A percentile compares a stretch with the other conserved stretches of the same genome.
phyloP scores from a whole-genome alignment of 1,140 invertebrate species.

The Microplitis demolitor region DNA sequence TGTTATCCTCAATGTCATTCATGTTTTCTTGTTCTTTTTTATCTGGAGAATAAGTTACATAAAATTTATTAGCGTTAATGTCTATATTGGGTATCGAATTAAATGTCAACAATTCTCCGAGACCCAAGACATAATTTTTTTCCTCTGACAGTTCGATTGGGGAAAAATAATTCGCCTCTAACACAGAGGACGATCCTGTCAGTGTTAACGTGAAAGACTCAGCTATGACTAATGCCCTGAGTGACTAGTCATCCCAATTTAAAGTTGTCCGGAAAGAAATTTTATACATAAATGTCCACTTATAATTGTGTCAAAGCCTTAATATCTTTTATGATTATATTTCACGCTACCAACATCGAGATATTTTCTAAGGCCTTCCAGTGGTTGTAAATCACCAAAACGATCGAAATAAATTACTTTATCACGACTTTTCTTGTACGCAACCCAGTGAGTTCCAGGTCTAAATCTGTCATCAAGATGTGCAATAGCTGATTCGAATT shows the following conservation, averaged over 20 bases:
- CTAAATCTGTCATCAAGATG: too few relatives aligned
- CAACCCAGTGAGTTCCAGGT: too few relatives aligned
- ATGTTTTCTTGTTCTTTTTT: not conserved
- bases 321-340: too few relatives aligned
- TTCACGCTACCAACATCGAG: too few relatives aligned
- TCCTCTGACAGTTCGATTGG: conserved; percentile 21
- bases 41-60: conserved; percentile 3
- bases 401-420: too few relatives aligned
- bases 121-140: conserved; percentile 39
- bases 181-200: conserved; percentile 24
- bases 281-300: too few relatives aligned
- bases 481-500: too few relatives aligned
- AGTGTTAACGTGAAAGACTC: conserved; percentile 27
- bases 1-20: not conserved
- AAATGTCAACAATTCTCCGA: conserved; percentile 46
- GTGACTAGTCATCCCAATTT: not conserved
- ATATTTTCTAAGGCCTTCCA: too few relatives aligned
- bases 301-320: too few relatives aligned
- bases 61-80: conserved; percentile 34
- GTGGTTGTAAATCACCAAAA: too few relatives aligned
- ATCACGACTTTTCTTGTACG: too few relatives aligned
- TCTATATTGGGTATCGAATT: conserved; percentile 47
- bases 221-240: not conserved
- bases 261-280: too few relatives aligned
- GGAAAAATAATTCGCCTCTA: conserved; percentile 33